A percentile compares a stretch with the other conserved stretches of the same genome.
phyloP scores from a whole-genome alignment of 2,113 vertebrate species.

The Tautogolabrus adspersus region DNA sequence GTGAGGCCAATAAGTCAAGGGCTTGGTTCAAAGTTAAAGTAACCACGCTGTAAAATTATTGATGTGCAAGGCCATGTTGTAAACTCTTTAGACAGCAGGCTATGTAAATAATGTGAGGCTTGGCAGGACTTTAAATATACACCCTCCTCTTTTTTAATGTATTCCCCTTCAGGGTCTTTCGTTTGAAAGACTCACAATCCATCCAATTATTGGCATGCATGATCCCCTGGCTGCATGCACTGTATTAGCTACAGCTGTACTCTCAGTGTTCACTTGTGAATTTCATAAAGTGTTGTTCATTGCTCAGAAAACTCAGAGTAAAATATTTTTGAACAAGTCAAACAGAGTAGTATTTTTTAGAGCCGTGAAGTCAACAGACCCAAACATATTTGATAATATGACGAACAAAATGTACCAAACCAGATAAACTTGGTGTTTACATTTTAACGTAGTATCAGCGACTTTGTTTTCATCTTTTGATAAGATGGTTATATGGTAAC shows the following conservation, averaged over 20 bases:
- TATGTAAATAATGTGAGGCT: slow-evolving; percentile 10
- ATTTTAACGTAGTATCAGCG: too few species aligned
- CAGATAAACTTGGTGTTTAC: too few species aligned
- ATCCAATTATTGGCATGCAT: slow-evolving; percentile 15
- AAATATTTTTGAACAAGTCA: neutral
- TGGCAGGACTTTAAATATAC: neutral
- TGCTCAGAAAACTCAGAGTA: neutral
- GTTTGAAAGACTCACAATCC: slow-evolving; percentile 22
- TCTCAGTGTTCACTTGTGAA: slow-evolving; percentile 2
- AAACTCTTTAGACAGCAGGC: slow-evolving; percentile 16
- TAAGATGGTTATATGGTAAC: too few species aligned
- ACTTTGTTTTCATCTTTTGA: too few species aligned
- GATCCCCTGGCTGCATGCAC: neutral
- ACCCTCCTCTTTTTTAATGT: neutral
- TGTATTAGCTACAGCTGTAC: too few species aligned
- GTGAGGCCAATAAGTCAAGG: neutral
- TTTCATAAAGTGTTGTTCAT: neutral
- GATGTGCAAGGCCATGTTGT: slow-evolving; percentile 1
- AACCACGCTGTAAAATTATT: neutral
- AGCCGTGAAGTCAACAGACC: too few species aligned
- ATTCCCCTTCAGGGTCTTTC: slow-evolving; percentile 5
- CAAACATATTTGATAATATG: too few species aligned
- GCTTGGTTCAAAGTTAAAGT: slow-evolving; percentile 10
- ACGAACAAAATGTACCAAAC: too few species aligned
- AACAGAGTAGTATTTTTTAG: neutral